These are phyloP conservation scores for Oreochromis tanganicae DNA, from an alignment of 2,113 vertebrate species.

Conservation along the genomic window DNA sequence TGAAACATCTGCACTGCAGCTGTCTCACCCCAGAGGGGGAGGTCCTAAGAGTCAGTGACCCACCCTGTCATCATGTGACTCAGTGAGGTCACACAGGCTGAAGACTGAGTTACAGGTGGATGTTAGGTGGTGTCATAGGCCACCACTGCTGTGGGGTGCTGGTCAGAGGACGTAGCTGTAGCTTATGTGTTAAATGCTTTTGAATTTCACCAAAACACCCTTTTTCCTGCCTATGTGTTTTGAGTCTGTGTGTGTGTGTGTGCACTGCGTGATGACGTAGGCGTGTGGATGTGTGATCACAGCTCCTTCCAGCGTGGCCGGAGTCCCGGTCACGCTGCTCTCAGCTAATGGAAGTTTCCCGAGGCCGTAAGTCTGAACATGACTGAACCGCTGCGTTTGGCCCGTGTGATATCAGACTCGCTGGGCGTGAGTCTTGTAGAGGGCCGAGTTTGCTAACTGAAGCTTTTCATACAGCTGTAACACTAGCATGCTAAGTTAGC, in stretches of 20 bases:
- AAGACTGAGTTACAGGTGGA: neutral
- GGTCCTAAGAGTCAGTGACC: neutral
- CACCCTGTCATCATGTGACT: neutral
- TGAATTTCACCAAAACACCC: neutral
- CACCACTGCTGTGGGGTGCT: no score
- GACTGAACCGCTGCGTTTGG: neutral
- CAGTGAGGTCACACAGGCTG: neutral
- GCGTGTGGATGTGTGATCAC: rapidly evolving
- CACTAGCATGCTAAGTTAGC: neutral
- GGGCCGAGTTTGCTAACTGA: neutral
- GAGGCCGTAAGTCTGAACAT: neutral
- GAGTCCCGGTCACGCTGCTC: neutral
- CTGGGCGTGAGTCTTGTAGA: neutral
- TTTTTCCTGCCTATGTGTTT: neutral
- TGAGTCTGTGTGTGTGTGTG: neutral
- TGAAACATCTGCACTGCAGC: neutral
- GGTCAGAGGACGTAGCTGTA: neutral
- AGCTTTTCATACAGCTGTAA: neutral
- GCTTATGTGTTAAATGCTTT: neutral
- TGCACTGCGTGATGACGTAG: neutral
- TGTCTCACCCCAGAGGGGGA: neutral
- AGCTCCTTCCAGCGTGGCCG: neutral
- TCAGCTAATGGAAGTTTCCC: neutral
- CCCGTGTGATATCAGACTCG: neutral
- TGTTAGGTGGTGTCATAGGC: neutral